Conservation (phyloP, 2,113 vertebrate genomes). For the Microcebus lehilahytsara region DNA sequence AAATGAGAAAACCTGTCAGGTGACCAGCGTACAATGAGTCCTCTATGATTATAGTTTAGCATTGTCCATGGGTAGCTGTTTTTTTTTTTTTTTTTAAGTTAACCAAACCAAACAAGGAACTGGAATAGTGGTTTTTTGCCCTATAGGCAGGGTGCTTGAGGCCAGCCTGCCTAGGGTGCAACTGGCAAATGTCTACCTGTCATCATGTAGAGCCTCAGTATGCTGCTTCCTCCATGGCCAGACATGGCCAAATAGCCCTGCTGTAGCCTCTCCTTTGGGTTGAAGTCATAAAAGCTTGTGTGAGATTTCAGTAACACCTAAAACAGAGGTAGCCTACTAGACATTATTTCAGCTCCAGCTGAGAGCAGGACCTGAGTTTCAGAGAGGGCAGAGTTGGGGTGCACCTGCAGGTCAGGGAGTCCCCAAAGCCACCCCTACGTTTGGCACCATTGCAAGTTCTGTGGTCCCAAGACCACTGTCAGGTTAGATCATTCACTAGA, state of each 20-base stretch:
- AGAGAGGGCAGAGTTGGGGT: neutral
- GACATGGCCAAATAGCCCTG: neutral
- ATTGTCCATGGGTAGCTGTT: neutral
- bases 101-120: neutral
- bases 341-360: neutral
- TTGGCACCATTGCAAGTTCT: neutral
- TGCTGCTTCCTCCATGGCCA: neutral
- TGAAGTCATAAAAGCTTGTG: neutral
- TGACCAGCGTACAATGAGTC: neutral
- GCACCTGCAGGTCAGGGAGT: neutral
- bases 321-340: neutral
- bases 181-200: neutral
- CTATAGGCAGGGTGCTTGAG: neutral
- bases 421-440: neutral
- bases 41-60: neutral
- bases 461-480: neutral
- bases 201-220: neutral
- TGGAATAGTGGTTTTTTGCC: neutral
- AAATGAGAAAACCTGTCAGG: neutral
- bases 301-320: neutral
- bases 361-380: neutral
- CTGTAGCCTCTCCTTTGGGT: neutral
- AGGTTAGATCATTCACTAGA: neutral
- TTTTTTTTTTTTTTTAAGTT: slow-evolving; percentile 1
- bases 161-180: neutral